These are phyloP conservation scores for Clinocottus analis DNA, from an alignment of 2,113 vertebrate genomes.

Conservation along the genomic window DNA sequence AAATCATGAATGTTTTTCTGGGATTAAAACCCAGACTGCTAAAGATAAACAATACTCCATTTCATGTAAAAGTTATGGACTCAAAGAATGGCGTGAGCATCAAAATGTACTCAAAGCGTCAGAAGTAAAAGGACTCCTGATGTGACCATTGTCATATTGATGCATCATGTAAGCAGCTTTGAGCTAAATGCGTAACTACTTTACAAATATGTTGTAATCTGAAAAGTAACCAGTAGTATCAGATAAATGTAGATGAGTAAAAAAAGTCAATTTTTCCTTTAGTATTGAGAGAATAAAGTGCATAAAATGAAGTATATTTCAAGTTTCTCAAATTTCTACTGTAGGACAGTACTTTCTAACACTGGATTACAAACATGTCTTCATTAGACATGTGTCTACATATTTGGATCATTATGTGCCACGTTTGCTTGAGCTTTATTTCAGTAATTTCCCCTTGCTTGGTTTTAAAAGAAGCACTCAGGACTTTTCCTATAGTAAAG, in stretches of 20 bases:
- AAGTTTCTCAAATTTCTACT: not conserved
- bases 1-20: not conserved
- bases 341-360: not conserved
- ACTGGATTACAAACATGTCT: not conserved
- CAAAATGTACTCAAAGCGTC: not conserved
- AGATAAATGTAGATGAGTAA: not conserved
- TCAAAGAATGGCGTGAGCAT: too few species aligned
- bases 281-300: not conserved
- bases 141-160: too few species aligned
- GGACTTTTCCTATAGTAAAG: not conserved
- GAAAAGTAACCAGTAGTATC: not conserved
- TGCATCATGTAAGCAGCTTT: not conserved
- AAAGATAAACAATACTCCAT: too few species aligned
- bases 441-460: not conserved
- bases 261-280: too few species aligned
- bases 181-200: not conserved
- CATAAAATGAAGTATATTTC: not conserved
- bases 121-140: not conserved
- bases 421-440: too few species aligned
- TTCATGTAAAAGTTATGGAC: too few species aligned
- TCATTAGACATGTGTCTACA: not conserved
- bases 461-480: not conserved
- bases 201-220: not conserved
- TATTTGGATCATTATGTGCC: too few species aligned
- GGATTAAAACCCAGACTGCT: not conserved